Percentiles rank a stretch among this genome's conserved stretches.
Evolutionary conservation across 2,888 invertebrate species (phyloP).

Genomic region (Taenaris catops): DNA sequence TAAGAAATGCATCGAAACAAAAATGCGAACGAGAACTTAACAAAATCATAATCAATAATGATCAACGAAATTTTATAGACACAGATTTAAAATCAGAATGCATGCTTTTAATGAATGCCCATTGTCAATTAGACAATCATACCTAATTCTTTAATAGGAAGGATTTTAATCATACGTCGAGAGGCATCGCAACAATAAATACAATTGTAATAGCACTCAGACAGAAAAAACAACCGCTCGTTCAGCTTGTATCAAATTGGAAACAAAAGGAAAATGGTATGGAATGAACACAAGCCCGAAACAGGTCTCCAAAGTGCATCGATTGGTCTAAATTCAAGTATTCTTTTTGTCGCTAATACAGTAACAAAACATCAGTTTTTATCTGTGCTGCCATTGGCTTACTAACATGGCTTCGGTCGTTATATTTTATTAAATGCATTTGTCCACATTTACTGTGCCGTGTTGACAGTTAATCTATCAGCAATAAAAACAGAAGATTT

Average conservation of each 20-base stretch:
- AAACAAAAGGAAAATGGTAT: slow-evolving; percentile 37
- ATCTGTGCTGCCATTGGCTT: too few relatives aligned
- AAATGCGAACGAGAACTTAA: neutral
- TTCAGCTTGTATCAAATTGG: slow-evolving; percentile 34
- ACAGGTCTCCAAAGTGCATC: slow-evolving; percentile 41
- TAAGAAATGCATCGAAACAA: too few relatives aligned
- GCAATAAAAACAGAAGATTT: too few relatives aligned
- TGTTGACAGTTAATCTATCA: too few relatives aligned
- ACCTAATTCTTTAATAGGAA: slow-evolving; percentile 28
- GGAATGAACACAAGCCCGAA: slow-evolving; percentile 35
- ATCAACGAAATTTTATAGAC: neutral
- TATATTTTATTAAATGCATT: too few relatives aligned
- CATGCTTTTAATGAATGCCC: slow-evolving; percentile 3
- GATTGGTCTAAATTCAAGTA: slow-evolving; percentile 38
- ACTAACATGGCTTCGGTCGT: too few relatives aligned
- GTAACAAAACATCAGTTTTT: slow-evolving; percentile 27
- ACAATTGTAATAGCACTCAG: slow-evolving; percentile 35
- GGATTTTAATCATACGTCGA: slow-evolving; percentile 28
- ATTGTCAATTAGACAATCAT: slow-evolving; percentile 21
- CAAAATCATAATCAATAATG: neutral
- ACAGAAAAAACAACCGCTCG: slow-evolving; percentile 35
- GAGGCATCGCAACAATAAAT: slow-evolving; percentile 31
- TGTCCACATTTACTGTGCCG: too few relatives aligned
- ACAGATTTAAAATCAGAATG: too few relatives aligned
- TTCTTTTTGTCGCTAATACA: slow-evolving; percentile 34